Conservation (phyloP, 1,140 invertebrate species). For the Drosophila mauritiana region DNA sequence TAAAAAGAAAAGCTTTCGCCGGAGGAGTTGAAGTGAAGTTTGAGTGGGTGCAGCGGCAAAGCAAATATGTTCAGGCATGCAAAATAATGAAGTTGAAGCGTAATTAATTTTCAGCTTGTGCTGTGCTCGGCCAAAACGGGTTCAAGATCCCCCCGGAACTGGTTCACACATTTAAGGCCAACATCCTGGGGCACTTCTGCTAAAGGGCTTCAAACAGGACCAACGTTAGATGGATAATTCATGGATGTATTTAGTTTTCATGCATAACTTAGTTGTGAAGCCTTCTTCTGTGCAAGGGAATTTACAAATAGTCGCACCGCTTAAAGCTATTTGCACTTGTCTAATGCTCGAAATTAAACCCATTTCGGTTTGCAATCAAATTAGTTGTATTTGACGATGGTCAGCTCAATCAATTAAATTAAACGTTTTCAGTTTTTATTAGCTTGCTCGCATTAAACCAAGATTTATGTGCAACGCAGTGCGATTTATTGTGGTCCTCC, state of each 20-base stretch:
- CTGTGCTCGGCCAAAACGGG: constrained; percentile 17
- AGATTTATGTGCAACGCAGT: constrained; percentile 4
- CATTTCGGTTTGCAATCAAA: constrained; percentile 15
- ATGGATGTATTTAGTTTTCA: not conserved
- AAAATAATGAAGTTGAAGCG: constrained; percentile 80
- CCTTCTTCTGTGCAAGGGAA: not conserved
- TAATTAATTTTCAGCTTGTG: constrained; percentile 75
- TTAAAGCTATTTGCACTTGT: not conserved
- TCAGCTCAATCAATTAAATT: constrained; percentile 1
- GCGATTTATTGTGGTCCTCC: not conserved
- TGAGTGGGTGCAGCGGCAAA: constrained; percentile 27
- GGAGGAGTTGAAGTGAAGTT: not conserved
- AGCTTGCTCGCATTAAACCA: not conserved
- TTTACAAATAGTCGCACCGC: not conserved
- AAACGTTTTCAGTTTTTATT: not conserved
- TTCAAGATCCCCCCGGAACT: constrained; percentile 28
- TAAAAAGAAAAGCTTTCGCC: constrained; percentile 24
- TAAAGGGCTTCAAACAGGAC: constrained; percentile 5
- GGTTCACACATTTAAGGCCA: constrained; percentile 2
- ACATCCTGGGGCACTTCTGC: constrained; percentile 3
- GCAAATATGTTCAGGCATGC: constrained; percentile 71
- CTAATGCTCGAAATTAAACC: not conserved
- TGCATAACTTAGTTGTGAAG: not conserved
- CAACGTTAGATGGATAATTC: not conserved
- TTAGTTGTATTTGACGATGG: constrained; percentile 8